A percentile compares a stretch with the other conserved stretches of the same genome.
These are phyloP conservation scores for Zhuqinia jingwanae DNA, from an alignment of 2,888 invertebrate genomes.

Conservation along the genomic window DNA sequence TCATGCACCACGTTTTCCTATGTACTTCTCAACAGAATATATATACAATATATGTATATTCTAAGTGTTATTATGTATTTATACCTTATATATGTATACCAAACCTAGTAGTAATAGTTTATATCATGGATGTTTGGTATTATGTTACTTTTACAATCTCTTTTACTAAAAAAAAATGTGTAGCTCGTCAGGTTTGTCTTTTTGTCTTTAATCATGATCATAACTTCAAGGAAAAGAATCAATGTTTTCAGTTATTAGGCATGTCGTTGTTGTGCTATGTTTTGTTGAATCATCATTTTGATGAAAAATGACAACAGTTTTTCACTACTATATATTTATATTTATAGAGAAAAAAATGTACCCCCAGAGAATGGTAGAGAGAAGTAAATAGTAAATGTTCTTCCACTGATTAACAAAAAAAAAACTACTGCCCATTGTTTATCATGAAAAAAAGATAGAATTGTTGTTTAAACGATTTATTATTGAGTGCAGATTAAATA, in stretches of 20 bases:
- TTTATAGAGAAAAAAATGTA: slow-evolving; percentile 19
- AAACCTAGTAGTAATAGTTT: background rate
- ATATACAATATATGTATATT: slow-evolving; percentile 1
- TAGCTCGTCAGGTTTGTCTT: background rate
- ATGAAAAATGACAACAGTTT: slow-evolving; percentile 36
- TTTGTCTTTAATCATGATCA: slow-evolving; percentile 5
- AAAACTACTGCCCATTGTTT: slow-evolving; percentile 15
- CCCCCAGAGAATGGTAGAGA: slow-evolving; percentile 13
- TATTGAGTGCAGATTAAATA: slow-evolving; percentile 17
- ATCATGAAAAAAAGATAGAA: background rate
- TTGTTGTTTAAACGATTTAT: background rate
- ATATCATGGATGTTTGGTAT: background rate
- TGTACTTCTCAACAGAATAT: background rate
- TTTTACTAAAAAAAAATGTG: background rate
- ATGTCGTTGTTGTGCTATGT: slow-evolving; percentile 12
- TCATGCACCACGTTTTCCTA: background rate
- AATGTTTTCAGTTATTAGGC: background rate
- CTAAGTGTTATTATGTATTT: slow-evolving; percentile 9
- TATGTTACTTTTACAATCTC: background rate
- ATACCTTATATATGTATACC: background rate
- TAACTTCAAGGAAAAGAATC: background rate
- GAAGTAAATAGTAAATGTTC: slow-evolving; percentile 37
- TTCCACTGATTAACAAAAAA: slow-evolving; percentile 48
- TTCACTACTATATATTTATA: too few relatives aligned
- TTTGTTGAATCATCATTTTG: slow-evolving; percentile 13